Base-by-base conservation (phyloP, 2,113 vertebrate species). In the Delphinapterus leucas region DNA sequence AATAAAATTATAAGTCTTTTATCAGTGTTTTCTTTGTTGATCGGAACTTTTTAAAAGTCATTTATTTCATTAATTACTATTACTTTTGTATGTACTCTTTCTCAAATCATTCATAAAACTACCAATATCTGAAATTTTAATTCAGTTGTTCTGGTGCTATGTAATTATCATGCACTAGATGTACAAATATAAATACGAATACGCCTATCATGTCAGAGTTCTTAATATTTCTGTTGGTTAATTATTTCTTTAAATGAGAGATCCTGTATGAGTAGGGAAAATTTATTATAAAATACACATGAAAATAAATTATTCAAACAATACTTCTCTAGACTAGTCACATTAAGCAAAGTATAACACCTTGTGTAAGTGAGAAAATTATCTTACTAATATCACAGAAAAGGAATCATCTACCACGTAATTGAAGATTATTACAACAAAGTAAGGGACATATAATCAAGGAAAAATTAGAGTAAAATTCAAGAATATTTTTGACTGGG, bases 221-320 rank as follows among this genome's bases (percentile, higher is more conserved):
- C 33, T 90, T 88, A 82, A 28, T 61, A 91, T 67, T 90, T 77
- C 44, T 93, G 47, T 71, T 76, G 20, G 18, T 67, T 96, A 73
- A 23, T 88, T 71, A 80, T 84, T 49, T 93, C 26, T 95, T 96
- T 82, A 86, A 84, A 85, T 71, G 38, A 95, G 10, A 38, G n/a
- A 1, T 26, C 23, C 9, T 60, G 8, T 33, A 68, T 95, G 21
- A 89, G 9, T 65, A 96, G 91, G 38, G 3, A 92, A 96, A 93
- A 36, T 85, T 28, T 84, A 95, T 58, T 77, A 88, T 81, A n/a
- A 95, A 91, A 89, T 28, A 82, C 12, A 92, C 81, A 61, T 84
- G 17, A 93, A 93, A 96, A 92, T 89, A 87, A 93, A 74, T 88
- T 41, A 79, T 68, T 92, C 31, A 70, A 58, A 11, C 41, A 74